Conservation (phyloP, 2,113 vertebrate genomes). For the Euleptes europaea region DNA sequence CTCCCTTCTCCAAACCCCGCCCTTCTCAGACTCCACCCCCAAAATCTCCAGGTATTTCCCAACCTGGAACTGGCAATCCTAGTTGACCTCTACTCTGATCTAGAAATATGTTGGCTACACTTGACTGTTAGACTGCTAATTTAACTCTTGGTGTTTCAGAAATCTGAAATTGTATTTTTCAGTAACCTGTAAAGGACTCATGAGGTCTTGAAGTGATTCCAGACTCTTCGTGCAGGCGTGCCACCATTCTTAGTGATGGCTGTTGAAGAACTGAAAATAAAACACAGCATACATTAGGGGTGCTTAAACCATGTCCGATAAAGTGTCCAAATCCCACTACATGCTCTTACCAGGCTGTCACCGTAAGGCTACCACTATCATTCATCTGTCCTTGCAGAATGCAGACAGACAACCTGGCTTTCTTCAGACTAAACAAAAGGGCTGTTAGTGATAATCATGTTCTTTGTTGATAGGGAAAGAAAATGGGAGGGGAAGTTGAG, state of each 20-base stretch:
- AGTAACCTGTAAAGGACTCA: neutral
- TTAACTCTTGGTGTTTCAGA: neutral
- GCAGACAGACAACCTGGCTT: neutral
- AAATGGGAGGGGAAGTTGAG: neutral
- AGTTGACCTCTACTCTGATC: neutral
- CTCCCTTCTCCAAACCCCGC: no score
- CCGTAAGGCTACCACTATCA: no score
- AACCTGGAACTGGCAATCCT: no score
- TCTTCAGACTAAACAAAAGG: neutral
- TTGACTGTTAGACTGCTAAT: neutral
- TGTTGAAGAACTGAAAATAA: no score
- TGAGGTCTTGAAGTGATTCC: neutral
- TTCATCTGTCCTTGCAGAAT: no score
- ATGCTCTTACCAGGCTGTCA: neutral
- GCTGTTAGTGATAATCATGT: neutral
- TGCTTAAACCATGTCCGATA: neutral
- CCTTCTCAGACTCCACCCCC: no score
- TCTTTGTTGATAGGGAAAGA: neutral
- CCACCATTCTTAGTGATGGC: neutral
- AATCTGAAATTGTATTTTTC: conserved; percentile 1
- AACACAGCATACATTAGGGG: neutral
- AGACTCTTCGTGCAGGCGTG: neutral
- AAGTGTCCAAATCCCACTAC: neutral
- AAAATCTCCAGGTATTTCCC: no score
- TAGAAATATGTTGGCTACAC: neutral